These are phyloP conservation scores for Tamandua tetradactyla DNA, from an alignment of 2,797 vertebrate genomes.

Conservation along the genomic window DNA sequence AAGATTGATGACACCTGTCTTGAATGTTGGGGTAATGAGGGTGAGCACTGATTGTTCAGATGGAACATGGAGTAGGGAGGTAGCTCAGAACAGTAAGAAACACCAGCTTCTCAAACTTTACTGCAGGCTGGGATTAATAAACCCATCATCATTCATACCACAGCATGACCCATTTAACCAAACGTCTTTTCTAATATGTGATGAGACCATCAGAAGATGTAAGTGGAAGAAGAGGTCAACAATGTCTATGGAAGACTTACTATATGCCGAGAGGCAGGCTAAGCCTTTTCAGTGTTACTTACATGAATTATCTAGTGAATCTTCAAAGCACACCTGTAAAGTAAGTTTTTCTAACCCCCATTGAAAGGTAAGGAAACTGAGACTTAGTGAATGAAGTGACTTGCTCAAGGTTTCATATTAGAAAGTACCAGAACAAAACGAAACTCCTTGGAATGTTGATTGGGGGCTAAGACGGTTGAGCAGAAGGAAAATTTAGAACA, in stretches of 20 bases:
- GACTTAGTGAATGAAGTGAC: neutral
- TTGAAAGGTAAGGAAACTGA: neutral
- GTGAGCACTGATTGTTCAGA: neutral
- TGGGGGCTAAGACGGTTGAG: neutral
- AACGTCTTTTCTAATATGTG: neutral
- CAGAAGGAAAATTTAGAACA: neutral
- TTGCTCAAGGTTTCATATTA: neutral
- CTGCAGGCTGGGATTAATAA: neutral
- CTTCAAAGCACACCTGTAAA: neutral
- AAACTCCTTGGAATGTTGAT: neutral
- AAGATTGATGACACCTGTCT: too few relatives aligned
- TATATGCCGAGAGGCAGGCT: neutral
- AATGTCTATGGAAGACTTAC: neutral
- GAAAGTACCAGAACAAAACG: neutral
- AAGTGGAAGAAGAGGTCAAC: neutral
- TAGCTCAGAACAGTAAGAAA: neutral
- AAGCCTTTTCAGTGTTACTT: neutral
- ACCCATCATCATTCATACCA: neutral
- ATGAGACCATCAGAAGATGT: neutral
- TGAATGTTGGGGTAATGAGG: neutral
- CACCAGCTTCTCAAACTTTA: neutral
- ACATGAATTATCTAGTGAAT: neutral
- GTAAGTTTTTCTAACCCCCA: neutral
- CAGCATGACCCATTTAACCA: neutral
- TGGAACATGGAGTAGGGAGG: neutral